Evolutionary conservation across 2,888 invertebrate genomes (phyloP).

Genomic region (Bhutanitis thaidina): DNA sequence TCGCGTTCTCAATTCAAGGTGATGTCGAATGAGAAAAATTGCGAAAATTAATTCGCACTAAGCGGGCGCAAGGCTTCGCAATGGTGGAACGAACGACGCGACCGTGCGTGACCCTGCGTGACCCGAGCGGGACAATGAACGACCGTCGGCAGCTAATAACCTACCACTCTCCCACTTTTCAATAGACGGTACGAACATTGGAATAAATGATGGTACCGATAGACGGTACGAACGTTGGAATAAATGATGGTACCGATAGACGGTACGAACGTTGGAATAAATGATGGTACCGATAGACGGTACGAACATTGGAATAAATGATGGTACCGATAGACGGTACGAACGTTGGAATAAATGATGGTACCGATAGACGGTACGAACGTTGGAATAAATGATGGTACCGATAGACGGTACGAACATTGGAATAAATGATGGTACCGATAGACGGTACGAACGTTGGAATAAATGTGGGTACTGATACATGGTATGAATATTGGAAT

Average conservation of each 20-base stretch:
- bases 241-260: background rate
- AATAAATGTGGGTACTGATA: background rate
- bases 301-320: background rate
- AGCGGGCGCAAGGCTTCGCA: constrained; percentile 16
- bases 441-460: background rate
- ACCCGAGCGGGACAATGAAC: constrained; percentile 26
- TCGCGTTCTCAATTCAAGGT: too few relatives aligned
- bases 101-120: constrained; percentile 26
- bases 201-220: background rate
- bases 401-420: background rate
- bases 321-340: background rate
- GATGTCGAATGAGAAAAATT: background rate
- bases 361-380: background rate
- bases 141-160: background rate
- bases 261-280: background rate
- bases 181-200: background rate
- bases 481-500: background rate
- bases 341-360: background rate
- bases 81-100: constrained; percentile 22
- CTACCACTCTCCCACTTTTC: background rate
- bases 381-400: background rate
- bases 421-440: background rate
- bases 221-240: background rate
- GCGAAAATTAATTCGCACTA: constrained; percentile 13
- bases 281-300: background rate